Base-by-base conservation (phyloP, 2,888 invertebrate species). In the Lasioglossum villosulum region DNA sequence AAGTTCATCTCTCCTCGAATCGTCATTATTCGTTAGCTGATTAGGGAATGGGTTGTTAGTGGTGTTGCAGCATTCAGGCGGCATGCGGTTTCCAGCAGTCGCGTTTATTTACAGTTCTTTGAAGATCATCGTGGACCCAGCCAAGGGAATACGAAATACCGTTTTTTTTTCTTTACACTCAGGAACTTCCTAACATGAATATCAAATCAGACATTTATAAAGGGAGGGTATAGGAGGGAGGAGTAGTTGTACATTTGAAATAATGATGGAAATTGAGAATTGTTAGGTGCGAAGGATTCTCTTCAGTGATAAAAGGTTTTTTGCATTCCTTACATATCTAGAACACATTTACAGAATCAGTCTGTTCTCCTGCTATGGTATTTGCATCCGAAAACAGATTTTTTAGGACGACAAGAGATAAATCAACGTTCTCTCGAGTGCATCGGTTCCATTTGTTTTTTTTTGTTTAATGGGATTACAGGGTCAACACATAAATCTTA, bases 91-190 rank as follows among this genome's bases (percentile, higher is more conserved):
- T 86, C 84, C 88, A 88, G 91, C 90, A 87, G 88, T 89, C 83
- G 87, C 89, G 91, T 93, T 93, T 93, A 93, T 94, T 95, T 94
- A 91, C 94, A 95, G 94, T 94, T 93, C 93, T 93, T 93, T 92
- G 94, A 95, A 95, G 95, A 93, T 92, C 94, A 93, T 92, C 93
- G 92, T 93, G 93, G 94, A 93, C 93, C 93, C 93, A 91, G 91
- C 90, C 91, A 89, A 89, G 91, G 90, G 91, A 88, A 90, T 91
- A 89, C 89, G 88, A 91, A 87, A 68, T 56, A 56, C n/a, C 37
- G 82, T 82, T 89, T 81, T 82, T 90, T 82, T 45, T 30, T 72
- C 68, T 80, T 79, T 75, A 82, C 82, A 88, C 90, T 87, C 91
- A 90, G 88, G 83, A 89, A 77, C 70, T 87, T 86, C 86, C 89